A percentile compares a stretch with the other conserved stretches of the same genome.
Conservation (phyloP, 2,888 invertebrate genomes). For the Amblyjoppa fuscipennis region DNA sequence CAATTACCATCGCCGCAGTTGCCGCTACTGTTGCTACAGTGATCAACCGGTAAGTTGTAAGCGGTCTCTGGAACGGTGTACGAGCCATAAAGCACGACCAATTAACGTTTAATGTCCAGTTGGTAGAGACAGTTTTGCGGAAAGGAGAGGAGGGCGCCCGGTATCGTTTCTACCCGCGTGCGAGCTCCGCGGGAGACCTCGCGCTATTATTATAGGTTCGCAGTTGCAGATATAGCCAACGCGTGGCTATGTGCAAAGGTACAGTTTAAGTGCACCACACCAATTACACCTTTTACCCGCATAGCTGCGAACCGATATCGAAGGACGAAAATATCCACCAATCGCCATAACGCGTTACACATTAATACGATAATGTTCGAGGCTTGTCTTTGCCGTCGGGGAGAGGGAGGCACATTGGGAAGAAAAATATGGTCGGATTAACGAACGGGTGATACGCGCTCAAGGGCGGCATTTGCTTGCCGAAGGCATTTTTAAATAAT, state of each 20-base stretch:
- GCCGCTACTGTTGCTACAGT: slow-evolving; percentile 24
- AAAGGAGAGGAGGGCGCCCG: slow-evolving; percentile 33
- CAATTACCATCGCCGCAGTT: slow-evolving; percentile 58
- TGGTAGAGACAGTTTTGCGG: slow-evolving; percentile 62
- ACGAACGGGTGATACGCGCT: no score
- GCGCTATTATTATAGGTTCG: slow-evolving; percentile 45
- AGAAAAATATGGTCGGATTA: neutral
- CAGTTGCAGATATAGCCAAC: slow-evolving; percentile 15
- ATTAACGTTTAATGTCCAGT: slow-evolving; percentile 63
- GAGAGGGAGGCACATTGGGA: neutral
- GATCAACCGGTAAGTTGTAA: slow-evolving; percentile 36
- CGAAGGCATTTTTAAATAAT: no score
- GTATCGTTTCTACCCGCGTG: slow-evolving; percentile 16
- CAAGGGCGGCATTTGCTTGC: no score
- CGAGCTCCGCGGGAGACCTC: slow-evolving; percentile 32
- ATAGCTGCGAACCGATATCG: slow-evolving; percentile 49
- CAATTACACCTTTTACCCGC: slow-evolving; percentile 43
- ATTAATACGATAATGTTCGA: neutral
- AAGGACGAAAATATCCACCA: slow-evolving; percentile 52
- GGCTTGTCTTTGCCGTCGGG: neutral
- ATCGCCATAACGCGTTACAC: neutral
- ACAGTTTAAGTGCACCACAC: slow-evolving; percentile 6
- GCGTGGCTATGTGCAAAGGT: neutral
- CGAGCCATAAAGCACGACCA: slow-evolving; percentile 64
- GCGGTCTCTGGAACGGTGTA: slow-evolving; percentile 50